Percentiles rank a stretch among this genome's conserved stretches.
Conservation (phyloP, 2,888 invertebrate species). For the Lasioglossum calceatum region DNA sequence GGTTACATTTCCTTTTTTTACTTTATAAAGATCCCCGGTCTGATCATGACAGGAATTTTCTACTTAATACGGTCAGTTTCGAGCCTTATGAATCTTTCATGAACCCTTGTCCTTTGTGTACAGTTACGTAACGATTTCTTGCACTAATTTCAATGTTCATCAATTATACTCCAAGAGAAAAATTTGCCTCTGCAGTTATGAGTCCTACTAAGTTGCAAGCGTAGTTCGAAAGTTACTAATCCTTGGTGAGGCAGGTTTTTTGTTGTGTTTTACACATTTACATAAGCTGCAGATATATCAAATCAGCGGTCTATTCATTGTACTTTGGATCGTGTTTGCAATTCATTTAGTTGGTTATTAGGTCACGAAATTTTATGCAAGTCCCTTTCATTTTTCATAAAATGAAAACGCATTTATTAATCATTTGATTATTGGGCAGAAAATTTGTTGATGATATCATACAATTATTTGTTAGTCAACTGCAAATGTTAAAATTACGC, state of each 20-base stretch:
- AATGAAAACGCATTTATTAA: background rate
- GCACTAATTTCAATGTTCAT: background rate
- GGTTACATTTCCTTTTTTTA: background rate
- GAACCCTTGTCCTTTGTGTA: background rate
- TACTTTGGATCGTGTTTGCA: background rate
- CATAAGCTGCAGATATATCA: background rate
- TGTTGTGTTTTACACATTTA: background rate
- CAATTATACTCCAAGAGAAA: background rate
- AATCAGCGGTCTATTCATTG: background rate
- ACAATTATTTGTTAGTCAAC: background rate
- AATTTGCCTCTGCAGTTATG: background rate
- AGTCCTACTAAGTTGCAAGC: background rate
- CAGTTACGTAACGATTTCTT: background rate
- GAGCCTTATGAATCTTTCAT: background rate
- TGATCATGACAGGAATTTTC: background rate
- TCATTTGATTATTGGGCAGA: background rate
- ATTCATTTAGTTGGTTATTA: background rate
- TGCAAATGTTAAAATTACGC: background rate
- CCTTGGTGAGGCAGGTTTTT: slow-evolving; percentile 7
- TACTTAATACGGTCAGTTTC: background rate
- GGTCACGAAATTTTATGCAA: background rate
- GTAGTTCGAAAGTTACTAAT: background rate
- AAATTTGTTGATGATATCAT: no score
- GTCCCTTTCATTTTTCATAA: background rate
- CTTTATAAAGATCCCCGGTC: background rate